Base-by-base conservation (phyloP, 92 coral and sea anemone species). In the Palythoa caribaeorum region DNA sequence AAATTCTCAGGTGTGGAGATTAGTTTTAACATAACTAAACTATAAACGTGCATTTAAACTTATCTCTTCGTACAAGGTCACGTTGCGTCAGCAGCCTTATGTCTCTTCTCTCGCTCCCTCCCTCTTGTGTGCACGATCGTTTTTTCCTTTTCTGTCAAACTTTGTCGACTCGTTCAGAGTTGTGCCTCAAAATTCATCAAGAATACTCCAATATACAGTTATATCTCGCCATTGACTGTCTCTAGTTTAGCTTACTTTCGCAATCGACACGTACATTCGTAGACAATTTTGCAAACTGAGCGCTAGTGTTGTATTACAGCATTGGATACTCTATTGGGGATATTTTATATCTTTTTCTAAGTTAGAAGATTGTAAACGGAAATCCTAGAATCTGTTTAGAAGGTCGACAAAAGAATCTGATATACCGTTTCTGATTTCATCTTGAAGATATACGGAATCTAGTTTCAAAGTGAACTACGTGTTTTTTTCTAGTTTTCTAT, bases 391-490 rank as follows among this genome's bases (percentile, higher is more conserved):
- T 81, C 86, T 81, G 76, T 81, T 81, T 81, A 63, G 86, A 81
- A 81, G 86, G 86, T 81, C 86, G 86, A 65, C 86, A 81, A 12
- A 79, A 81, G 76, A 81, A 81, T 81, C 86, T 81, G 86, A 81
- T 81, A 81, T 81, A 81, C 60, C 86, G 86, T 65, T 81, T 81
- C 86, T 81, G 74, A 81, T 81, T 81, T 81, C 86, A 81, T 50
- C 86, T 66, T 40, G 74, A 50, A 48, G 62, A 81, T 66, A 81
- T 71, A 47, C 59, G 86, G 86, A 81, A 81, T 81, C 86, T 81
- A 44, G 86, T 81, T 81, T 81, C 86, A 81, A 65, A 66, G 38
- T 81, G 20, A 65, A 81, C 50, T 65, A 60, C 19, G 66, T 66
- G n/a, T 63, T 59, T 38, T 65, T 76, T 81, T 44, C 47, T 21